These are phyloP conservation scores for Sebastes taczanowskii DNA, from an alignment of 2,797 vertebrate species.

Conservation along the genomic window DNA sequence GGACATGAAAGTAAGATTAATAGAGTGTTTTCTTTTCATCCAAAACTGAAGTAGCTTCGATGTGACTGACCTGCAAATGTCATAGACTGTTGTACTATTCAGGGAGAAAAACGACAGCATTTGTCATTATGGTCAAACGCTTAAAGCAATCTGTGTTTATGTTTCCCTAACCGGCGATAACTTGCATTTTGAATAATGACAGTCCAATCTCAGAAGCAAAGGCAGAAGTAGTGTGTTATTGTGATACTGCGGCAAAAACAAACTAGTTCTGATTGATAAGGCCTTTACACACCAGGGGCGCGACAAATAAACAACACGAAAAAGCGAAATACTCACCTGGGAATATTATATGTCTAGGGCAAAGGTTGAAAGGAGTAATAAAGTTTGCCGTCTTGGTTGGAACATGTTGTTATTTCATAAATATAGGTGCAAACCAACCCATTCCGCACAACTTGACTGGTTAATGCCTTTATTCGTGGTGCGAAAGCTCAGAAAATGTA, in stretches of 20 bases:
- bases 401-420: not conserved
- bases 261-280: not conserved
- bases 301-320: not conserved
- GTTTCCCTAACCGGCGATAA: not conserved
- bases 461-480: no score
- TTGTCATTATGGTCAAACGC: not conserved
- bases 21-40: not conserved
- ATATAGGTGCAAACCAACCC: not conserved
- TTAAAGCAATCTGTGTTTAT: not conserved
- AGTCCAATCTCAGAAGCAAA: not conserved
- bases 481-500: no score
- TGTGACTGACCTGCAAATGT: not conserved
- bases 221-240: not conserved
- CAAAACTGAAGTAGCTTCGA: not conserved
- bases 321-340: not conserved
- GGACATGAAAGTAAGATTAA: conserved; percentile 14
- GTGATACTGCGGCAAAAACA: not conserved
- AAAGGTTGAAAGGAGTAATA: not conserved
- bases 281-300: not conserved
- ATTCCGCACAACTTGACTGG: no score
- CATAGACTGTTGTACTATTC: not conserved
- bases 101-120: not conserved
- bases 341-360: not conserved
- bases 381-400: not conserved
- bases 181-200: not conserved